These are phyloP conservation scores for Colletes gigas DNA, from an alignment of 1,140 invertebrate genomes.

Conservation along the genomic window DNA sequence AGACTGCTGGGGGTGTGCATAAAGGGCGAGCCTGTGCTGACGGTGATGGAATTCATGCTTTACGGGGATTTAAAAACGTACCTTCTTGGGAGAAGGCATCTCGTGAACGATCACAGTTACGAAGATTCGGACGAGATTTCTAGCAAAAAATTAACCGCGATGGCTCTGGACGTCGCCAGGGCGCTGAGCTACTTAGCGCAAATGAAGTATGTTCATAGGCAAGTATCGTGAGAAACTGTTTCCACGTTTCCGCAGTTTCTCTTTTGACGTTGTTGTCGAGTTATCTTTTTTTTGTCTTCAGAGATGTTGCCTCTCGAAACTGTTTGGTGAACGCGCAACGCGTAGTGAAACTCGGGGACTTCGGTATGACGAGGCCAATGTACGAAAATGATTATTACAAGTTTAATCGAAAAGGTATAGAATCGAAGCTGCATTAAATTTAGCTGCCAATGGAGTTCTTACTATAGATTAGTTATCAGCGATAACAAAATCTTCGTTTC, in stretches of 20 bases:
- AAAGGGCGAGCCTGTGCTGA: constrained; percentile 91
- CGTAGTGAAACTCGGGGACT: constrained; percentile 94
- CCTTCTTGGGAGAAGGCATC: constrained; percentile 90
- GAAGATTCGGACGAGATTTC: constrained; percentile 89
- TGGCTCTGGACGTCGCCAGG: constrained; percentile 92
- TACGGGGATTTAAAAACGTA: constrained; percentile 96
- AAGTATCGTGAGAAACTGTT: constrained; percentile 1
- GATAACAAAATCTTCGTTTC: constrained; percentile 25
- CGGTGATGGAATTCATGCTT: constrained; percentile 96
- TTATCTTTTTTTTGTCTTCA: constrained; percentile 66
- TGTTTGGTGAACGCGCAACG: constrained; percentile 92
- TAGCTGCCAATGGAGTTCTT: background rate
- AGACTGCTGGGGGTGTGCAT: constrained; percentile 93
- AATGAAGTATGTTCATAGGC: constrained; percentile 91
- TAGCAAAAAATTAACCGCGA: constrained; percentile 89
- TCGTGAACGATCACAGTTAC: constrained; percentile 86
- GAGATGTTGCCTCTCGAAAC: constrained; percentile 93
- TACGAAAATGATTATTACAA: constrained; percentile 94
- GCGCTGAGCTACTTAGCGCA: constrained; percentile 91
- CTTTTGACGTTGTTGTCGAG: background rate
- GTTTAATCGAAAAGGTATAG: constrained; percentile 89
- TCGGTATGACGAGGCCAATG: constrained; percentile 94
- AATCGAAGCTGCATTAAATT: background rate
- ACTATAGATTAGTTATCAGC: too few relatives aligned
- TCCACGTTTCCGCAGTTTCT: background rate